Percentiles rank a stretch among this genome's conserved stretches.
Conservation (phyloP, 2,888 invertebrate genomes). For the Amitus sp. region DNA sequence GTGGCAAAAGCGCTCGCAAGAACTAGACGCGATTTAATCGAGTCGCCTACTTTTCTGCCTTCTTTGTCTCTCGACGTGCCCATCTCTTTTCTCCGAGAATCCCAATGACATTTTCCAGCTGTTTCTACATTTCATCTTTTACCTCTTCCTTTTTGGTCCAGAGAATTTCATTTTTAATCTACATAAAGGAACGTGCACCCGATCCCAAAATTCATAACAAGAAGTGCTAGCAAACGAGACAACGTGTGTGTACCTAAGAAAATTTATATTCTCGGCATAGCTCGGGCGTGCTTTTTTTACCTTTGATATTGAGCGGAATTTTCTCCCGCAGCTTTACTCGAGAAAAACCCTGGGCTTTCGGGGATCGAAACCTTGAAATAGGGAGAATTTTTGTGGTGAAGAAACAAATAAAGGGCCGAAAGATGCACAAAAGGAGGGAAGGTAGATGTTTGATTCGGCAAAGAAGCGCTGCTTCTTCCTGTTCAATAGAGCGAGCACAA, state of each 20-base stretch:
- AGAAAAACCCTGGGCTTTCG: too few species aligned
- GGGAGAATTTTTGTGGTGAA: background rate
- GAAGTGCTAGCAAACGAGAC: constrained; percentile 23
- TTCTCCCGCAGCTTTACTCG: too few species aligned
- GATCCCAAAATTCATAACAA: constrained; percentile 32
- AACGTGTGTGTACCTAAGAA: constrained; percentile 10
- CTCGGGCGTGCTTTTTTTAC: too few species aligned
- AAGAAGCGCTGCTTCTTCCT: constrained; percentile 8
- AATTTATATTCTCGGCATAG: background rate
- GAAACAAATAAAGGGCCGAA: constrained; percentile 11
- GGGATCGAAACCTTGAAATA: background rate
- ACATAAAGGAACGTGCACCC: constrained; percentile 33
- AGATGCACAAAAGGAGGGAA: constrained; percentile 17
- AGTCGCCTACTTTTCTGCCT: constrained; percentile 1
- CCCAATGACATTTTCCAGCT: constrained; percentile 21
- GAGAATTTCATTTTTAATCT: constrained; percentile 36
- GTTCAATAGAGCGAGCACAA: constrained; percentile 6
- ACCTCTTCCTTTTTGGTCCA: constrained; percentile 16
- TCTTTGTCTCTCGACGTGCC: constrained; percentile 6
- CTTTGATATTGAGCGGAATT: too few species aligned
- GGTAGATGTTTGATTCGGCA: constrained; percentile 28
- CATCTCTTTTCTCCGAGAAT: constrained; percentile 2
- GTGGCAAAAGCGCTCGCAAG: background rate
- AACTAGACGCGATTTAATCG: constrained; percentile 4
- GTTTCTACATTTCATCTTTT: constrained; percentile 33